Percentiles rank a stretch among this genome's conserved stretches.
phyloP scores from a whole-genome alignment of 2,113 vertebrate species.

The Rissa tridactyla region DNA sequence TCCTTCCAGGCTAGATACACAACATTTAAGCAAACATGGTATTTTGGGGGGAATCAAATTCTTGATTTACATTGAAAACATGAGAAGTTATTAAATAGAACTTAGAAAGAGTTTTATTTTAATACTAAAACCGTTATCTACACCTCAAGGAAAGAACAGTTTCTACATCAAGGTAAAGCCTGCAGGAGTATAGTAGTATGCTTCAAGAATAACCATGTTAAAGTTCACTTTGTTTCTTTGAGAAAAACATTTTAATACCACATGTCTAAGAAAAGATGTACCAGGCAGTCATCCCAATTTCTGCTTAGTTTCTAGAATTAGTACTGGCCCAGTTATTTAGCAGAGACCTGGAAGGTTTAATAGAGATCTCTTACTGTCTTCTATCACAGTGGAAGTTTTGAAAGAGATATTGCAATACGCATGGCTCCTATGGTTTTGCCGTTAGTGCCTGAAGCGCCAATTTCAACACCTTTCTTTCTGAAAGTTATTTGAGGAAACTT shows the following conservation, averaged over 20 bases:
- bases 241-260: background rate
- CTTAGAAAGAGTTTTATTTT: background rate
- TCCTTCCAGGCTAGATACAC: background rate
- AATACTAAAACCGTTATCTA: background rate
- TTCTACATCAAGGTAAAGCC: background rate
- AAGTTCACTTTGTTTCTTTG: background rate
- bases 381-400: background rate
- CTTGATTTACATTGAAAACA: background rate
- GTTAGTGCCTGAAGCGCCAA: background rate
- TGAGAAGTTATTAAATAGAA: background rate
- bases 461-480: background rate
- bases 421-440: background rate
- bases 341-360: background rate
- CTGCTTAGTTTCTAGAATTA: background rate
- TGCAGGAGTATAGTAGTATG: background rate
- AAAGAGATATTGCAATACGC: background rate
- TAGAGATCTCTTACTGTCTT: background rate
- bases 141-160: background rate
- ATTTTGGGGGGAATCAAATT: background rate
- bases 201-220: background rate
- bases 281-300: background rate
- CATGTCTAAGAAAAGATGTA: background rate
- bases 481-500: conserved; percentile 41
- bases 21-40: background rate
- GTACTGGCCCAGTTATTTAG: background rate